Evolutionary conservation across 2,888 invertebrate genomes (phyloP).

Genomic region (Cephus pygmeus): DNA sequence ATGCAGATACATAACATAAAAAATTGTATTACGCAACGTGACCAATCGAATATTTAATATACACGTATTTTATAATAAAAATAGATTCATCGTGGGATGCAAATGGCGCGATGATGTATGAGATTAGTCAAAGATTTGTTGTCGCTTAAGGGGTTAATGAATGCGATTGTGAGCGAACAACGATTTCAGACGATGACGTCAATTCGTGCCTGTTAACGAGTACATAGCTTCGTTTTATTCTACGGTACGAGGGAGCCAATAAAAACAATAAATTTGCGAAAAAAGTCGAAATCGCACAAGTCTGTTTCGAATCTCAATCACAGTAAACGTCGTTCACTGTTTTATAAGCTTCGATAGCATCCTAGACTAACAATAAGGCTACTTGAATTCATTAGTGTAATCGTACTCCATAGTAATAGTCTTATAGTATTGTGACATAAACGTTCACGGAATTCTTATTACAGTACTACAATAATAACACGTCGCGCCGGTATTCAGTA

Average conservation of each 20-base stretch:
- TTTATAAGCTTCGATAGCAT: background rate
- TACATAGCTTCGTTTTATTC: background rate
- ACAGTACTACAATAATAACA: background rate
- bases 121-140: background rate
- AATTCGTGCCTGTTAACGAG: background rate
- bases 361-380: background rate
- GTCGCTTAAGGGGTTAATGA: background rate
- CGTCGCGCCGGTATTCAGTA: background rate
- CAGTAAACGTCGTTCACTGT: background rate
- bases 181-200: background rate
- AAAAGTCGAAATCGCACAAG: background rate
- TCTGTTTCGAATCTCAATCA: background rate
- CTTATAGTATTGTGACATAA: background rate
- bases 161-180: background rate
- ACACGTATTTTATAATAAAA: background rate
- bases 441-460: background rate
- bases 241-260: background rate
- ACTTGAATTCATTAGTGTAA: background rate
- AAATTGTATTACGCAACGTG: background rate
- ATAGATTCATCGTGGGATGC: background rate
- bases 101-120: background rate
- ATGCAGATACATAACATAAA: background rate
- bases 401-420: background rate
- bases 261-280: background rate
- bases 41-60: background rate